Evolutionary conservation across 2,797 vertebrate genomes (phyloP), one percentile per base, ranked within the genome.

Genomic region (Odontamblyopus rebecca): DNA sequence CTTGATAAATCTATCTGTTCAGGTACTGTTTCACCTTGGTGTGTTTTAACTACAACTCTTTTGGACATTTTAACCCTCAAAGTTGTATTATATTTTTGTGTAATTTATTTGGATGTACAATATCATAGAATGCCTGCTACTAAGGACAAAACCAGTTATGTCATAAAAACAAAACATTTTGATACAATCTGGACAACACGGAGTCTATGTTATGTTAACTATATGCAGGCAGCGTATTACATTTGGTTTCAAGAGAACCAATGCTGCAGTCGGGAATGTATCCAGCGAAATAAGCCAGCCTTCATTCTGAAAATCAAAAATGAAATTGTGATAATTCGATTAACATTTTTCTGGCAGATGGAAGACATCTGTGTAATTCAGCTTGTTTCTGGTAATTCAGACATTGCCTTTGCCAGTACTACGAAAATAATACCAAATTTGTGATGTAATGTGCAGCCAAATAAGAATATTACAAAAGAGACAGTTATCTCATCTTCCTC

Each of bases 1-100:
- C 76, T 74, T 72, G 61, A 75, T 72, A 53, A 61, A 61, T 72
- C 56, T 70, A 18, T 19, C 62, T 27, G 32, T 70, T 41, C 23
- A 18, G 16, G 30, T 51, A 29, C 0, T 51, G 57, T 26, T 70
- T 69, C 12, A 41, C 6, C 65, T 11, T 54, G 68, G 2, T 48
- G 30, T 44, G 61, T 48, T 27, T 69, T 18, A 29, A 8, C n/a
- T 26, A 3, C 8, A 26, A 12, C 8, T 15, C 12, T 4, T 48
- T 48, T 48, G 23, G 26, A 29, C 56, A 27, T 27, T 59, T 59
- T 27, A 4, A 59, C 3, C 29, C 19, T 9, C 19, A 9, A 54
- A 54, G n/a, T 54, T 23, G 19, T 54, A n/a, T 54, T 54, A 8
- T 9, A 19, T 51, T 4, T 51, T 51, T 19, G 5, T 19, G 15